Base-by-base conservation (phyloP, 2,888 invertebrate genomes). In the Pachliopta kotzebuea region DNA sequence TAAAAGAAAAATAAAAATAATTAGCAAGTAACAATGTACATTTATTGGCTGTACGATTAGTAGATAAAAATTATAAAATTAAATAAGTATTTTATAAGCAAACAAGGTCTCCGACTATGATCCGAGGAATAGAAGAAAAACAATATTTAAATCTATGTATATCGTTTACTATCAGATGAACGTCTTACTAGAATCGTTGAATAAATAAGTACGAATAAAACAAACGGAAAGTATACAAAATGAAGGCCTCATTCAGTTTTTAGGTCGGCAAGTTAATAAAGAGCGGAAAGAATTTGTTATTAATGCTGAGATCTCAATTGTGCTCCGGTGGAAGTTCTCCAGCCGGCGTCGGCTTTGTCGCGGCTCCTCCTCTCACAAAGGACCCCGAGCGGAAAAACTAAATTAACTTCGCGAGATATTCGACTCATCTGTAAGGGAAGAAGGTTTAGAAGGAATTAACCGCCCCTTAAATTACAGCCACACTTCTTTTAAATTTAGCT, bases 341-440 rank as follows among this genome's bases (percentile, higher is more conserved):
- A 42, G 29, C 58, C 26, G 53, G 2, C 31, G 45, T 18, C 50
- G 18, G 54, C 54, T 58, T 63, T 63, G 63, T 59, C 31, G 24
- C 20, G 54, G 57, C 23, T 52, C n/a, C 23, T 31, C 62, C 29
- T 62, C 37, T 37, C 21, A 63, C 58, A 63, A 63, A 63, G 63
- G 58, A 53, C 57, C 24, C 17, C 21, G 54, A 29, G 45, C 49
- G 58, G 31, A 54, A 63, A 37, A 63, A 58, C 58, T 20, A 58
- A 54, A 63, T 63, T 63, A 63, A 58, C 58, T 54, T 42, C 52
- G 54, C 37, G 23, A 62, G 56, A 50, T 56, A 31, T 58, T 53
- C 9, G 58, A 58, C 24, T 45, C 53, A 57, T 56, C 63, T 58
- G 29, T 24, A 42, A 56, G 6, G 45, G 53, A 58, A 50, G 29